phyloP scores from a whole-genome alignment of 2,888 invertebrate genomes.

The Drosophila anomelani region DNA sequence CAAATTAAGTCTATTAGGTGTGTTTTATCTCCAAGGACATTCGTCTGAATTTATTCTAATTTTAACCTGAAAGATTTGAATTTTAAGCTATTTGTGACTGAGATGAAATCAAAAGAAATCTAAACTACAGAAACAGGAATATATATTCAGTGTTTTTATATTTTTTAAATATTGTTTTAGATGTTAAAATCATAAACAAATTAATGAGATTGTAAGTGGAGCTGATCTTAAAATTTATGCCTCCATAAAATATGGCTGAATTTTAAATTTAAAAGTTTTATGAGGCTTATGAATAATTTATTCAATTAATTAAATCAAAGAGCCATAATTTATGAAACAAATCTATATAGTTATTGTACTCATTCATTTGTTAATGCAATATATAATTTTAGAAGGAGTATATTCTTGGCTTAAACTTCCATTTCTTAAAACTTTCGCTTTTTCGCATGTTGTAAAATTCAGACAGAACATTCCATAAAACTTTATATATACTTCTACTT shows the following conservation, averaged over 20 bases:
- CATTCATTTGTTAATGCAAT: background rate
- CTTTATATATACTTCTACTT: slow-evolving; percentile 17
- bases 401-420: background rate
- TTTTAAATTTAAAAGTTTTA: background rate
- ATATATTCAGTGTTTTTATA: background rate
- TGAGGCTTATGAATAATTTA: slow-evolving; percentile 3
- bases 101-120: background rate
- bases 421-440: slow-evolving; percentile 9
- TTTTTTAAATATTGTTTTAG: background rate
- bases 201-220: slow-evolving; percentile 5
- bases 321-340: background rate
- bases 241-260: background rate
- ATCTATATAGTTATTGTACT: background rate
- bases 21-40: slow-evolving; percentile 8
- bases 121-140: background rate
- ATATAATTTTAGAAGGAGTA: too few relatives aligned
- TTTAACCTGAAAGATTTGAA: slow-evolving; percentile 3
- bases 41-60: slow-evolving; percentile 6
- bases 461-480: slow-evolving; percentile 6
- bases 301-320: background rate
- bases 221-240: background rate
- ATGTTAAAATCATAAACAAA: background rate
- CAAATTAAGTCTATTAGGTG: slow-evolving; percentile 17
- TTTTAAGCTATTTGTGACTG: background rate
- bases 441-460: background rate